Evolutionary conservation across 2,797 vertebrate genomes (phyloP).

Genomic region (Myiotriccus ornatus): DNA sequence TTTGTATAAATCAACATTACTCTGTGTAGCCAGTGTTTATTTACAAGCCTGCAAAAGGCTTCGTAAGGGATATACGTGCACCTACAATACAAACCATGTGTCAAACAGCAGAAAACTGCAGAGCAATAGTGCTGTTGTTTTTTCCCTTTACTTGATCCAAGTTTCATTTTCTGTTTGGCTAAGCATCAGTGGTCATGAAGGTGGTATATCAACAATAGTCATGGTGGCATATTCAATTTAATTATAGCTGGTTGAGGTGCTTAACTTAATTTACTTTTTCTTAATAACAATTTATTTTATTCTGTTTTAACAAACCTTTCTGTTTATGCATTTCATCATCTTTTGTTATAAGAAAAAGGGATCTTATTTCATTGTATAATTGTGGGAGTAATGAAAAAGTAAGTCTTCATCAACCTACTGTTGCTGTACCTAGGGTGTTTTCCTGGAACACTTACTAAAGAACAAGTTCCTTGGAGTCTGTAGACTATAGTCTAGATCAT

Average conservation of each 20-base stretch:
- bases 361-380: slow-evolving; percentile 3
- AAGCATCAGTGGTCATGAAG: slow-evolving; percentile 27
- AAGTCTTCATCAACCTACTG: background rate
- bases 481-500: background rate
- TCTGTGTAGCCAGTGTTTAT: slow-evolving; percentile 20
- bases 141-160: background rate
- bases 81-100: slow-evolving; percentile 63
- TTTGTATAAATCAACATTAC: background rate
- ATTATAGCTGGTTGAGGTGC: background rate
- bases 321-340: slow-evolving; percentile 27
- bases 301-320: background rate
- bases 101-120: background rate
- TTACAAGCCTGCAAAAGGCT: slow-evolving; percentile 23
- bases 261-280: slow-evolving; percentile 31
- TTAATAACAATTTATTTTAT: slow-evolving; percentile 39
- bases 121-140: background rate
- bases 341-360: background rate
- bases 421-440: background rate
- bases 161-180: slow-evolving; percentile 42
- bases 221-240: background rate
- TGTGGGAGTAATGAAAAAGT: background rate
- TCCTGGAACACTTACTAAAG: background rate
- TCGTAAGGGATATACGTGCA: background rate
- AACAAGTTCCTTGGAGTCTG: background rate
- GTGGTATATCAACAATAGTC: slow-evolving; percentile 22